phyloP scores from a whole-genome alignment of 2,113 vertebrate genomes.

The Corythoichthys haematopterus region DNA sequence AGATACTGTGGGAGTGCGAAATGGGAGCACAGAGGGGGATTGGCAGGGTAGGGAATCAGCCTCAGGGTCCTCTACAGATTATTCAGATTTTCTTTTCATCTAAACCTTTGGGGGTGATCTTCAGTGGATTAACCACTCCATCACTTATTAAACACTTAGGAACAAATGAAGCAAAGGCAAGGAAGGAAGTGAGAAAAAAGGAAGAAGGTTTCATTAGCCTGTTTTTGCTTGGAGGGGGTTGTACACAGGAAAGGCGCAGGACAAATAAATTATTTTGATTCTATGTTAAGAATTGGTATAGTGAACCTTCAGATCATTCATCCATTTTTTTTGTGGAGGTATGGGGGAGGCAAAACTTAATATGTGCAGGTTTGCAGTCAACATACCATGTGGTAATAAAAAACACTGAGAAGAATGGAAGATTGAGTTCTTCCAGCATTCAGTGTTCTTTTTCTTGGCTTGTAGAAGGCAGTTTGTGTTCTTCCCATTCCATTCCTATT shows the following conservation, averaged over 20 bases:
- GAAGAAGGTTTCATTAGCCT: conserved; percentile 28
- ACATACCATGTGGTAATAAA: not conserved
- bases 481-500: not conserved
- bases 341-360: not conserved
- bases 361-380: not conserved
- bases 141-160: conserved; percentile 59
- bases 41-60: conserved; percentile 45
- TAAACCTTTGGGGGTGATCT: conserved; percentile 37
- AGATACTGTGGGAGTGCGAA: conserved; percentile 41
- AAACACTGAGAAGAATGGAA: not conserved
- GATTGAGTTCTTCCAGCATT: not conserved
- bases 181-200: not conserved
- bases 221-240: conserved; percentile 33
- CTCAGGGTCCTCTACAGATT: conserved; percentile 48
- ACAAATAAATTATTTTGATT: not conserved
- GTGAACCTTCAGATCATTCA: not conserved
- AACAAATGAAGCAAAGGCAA: conserved; percentile 47
- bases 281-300: not conserved
- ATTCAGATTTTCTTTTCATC: conserved; percentile 63
- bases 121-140: conserved; percentile 54
- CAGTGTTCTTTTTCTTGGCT: not conserved
- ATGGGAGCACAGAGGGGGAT: conserved; percentile 28
- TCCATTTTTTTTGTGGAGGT: not conserved
- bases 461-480: not conserved
- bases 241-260: not conserved